Evolutionary conservation across 2,888 invertebrate species (phyloP).

Genomic region (Lacanobia wlatinum): DNA sequence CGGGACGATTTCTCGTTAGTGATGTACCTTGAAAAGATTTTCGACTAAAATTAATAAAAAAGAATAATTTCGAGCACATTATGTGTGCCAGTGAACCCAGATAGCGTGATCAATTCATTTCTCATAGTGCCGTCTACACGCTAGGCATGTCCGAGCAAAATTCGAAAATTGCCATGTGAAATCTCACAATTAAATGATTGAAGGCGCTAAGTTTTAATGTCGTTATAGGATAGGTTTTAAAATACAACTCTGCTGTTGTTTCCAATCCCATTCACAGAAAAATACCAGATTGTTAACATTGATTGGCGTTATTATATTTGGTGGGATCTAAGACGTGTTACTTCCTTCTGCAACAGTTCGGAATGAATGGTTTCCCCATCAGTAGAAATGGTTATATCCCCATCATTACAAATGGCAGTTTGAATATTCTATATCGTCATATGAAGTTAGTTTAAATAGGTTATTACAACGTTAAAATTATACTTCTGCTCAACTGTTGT

Average conservation of each 20-base stretch:
- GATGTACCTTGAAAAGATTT: slow-evolving; percentile 22
- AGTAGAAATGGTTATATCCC: background rate
- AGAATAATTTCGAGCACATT: slow-evolving; percentile 63
- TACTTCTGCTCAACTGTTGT: background rate
- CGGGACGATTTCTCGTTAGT: slow-evolving; percentile 51
- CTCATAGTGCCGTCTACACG: slow-evolving; percentile 67
- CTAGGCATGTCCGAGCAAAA: slow-evolving; percentile 68
- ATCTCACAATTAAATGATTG: slow-evolving; percentile 68
- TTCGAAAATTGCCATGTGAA: slow-evolving; percentile 71
- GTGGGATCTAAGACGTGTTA: slow-evolving; percentile 14
- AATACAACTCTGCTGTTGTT: slow-evolving; percentile 53
- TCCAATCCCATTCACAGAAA: slow-evolving; percentile 63
- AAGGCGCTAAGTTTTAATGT: slow-evolving; percentile 68
- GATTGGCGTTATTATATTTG: slow-evolving; percentile 44
- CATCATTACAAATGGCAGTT: background rate
- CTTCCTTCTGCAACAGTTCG: background rate
- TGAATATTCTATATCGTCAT: background rate
- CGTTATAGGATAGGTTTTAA: slow-evolving; percentile 56
- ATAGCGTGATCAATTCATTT: slow-evolving; percentile 69
- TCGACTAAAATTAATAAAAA: slow-evolving; percentile 51
- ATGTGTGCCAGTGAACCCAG: slow-evolving; percentile 68
- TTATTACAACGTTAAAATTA: background rate
- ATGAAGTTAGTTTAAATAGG: background rate
- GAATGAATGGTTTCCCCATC: slow-evolving; percentile 24
- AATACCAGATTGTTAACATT: slow-evolving; percentile 53